phyloP scores from a whole-genome alignment of 2,113 vertebrate species.

The Phylloscopus trochiloides region DNA sequence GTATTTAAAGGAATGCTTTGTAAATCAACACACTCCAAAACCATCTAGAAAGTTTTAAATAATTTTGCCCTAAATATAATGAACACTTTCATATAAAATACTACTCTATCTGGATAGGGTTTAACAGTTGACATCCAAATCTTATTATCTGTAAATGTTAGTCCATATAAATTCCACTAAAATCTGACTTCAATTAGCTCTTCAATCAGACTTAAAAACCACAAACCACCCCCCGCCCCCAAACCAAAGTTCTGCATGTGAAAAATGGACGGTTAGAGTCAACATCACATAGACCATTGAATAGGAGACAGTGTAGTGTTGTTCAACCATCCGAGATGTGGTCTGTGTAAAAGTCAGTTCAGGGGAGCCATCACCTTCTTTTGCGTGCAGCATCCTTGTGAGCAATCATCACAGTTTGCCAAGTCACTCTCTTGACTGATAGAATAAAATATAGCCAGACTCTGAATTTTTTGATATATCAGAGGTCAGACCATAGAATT shows the following conservation, averaged over 20 bases:
- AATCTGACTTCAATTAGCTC: slow-evolving; percentile 55
- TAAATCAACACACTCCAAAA: slow-evolving; percentile 41
- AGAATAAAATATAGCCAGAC: slow-evolving; percentile 98
- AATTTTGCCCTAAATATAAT: slow-evolving; percentile 36
- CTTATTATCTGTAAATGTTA: slow-evolving; percentile 58
- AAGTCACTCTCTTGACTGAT: slow-evolving; percentile 94
- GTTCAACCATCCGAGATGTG: not conserved
- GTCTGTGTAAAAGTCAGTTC: slow-evolving; percentile 6
- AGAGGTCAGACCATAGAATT: slow-evolving; percentile 97
- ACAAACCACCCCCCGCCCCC: not conserved
- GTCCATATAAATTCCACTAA: slow-evolving; percentile 53
- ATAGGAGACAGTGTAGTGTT: not conserved
- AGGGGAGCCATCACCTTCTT: not conserved
- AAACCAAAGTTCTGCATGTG: slow-evolving; percentile 15
- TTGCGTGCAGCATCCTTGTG: not conserved
- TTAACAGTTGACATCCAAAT: slow-evolving; percentile 33
- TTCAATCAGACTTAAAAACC: slow-evolving; percentile 54
- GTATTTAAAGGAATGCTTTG: slow-evolving; percentile 58
- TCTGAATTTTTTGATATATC: slow-evolving; percentile 99
- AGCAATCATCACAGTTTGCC: not conserved
- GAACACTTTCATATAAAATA: slow-evolving; percentile 30
- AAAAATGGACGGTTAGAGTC: slow-evolving; percentile 4
- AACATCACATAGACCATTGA: not conserved
- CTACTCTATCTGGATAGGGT: slow-evolving; percentile 35
- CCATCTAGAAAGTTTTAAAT: slow-evolving; percentile 46